phyloP scores from a whole-genome alignment of 2,888 invertebrate genomes.

The Kuschelorhynchus macadamiae region DNA sequence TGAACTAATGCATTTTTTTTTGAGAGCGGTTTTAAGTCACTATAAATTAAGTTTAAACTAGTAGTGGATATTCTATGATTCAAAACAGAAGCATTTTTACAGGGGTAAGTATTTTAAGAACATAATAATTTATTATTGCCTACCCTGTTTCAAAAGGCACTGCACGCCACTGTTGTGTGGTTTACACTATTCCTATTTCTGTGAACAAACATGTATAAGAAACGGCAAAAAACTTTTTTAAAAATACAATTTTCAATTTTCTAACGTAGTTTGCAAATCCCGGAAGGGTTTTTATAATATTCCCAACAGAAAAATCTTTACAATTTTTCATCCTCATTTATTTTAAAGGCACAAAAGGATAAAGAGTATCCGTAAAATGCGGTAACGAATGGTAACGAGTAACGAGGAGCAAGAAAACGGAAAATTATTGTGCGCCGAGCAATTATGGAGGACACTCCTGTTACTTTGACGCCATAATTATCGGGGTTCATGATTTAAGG shows the following conservation, averaged over 20 bases:
- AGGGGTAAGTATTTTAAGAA: too few relatives aligned
- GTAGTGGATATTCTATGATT: too few relatives aligned
- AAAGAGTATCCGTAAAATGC: slow-evolving; percentile 41
- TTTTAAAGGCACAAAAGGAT: slow-evolving; percentile 37
- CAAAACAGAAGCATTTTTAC: too few relatives aligned
- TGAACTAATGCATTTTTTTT: too few relatives aligned
- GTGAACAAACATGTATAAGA: too few relatives aligned
- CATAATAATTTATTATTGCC: too few relatives aligned
- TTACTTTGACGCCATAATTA: slow-evolving; percentile 45
- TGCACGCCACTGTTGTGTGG: too few relatives aligned
- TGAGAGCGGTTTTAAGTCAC: too few relatives aligned
- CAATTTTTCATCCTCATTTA: slow-evolving; percentile 45
- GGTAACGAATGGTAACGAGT: slow-evolving; percentile 41
- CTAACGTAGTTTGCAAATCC: not conserved
- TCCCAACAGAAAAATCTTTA: slow-evolving; percentile 27
- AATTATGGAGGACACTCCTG: slow-evolving; percentile 41
- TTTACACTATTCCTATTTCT: too few relatives aligned
- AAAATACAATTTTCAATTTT: not conserved
- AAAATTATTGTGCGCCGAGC: slow-evolving; percentile 45
- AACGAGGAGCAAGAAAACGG: slow-evolving; percentile 47
- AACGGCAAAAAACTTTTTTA: too few relatives aligned
- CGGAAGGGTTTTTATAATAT: slow-evolving; percentile 6
- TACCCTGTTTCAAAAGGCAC: too few relatives aligned
- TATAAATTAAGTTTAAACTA: too few relatives aligned
- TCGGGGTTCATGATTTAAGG: slow-evolving; percentile 38